phyloP scores from a whole-genome alignment of 2,113 vertebrate species.

The Oreochromis niloticus region DNA sequence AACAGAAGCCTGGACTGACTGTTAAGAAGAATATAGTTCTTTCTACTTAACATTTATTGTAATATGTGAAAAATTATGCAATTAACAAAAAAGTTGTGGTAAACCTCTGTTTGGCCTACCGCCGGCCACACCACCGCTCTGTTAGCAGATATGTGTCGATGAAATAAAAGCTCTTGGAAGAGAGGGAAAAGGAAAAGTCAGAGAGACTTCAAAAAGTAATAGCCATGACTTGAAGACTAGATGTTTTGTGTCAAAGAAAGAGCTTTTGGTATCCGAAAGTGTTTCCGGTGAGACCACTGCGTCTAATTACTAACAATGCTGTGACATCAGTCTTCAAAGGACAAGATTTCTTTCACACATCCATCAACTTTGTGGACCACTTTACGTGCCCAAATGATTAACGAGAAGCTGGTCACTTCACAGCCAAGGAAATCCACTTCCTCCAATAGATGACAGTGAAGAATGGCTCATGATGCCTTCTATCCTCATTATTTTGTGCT shows the following conservation, averaged over 20 bases:
- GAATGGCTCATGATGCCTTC: conserved; percentile 17
- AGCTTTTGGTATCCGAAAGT: conserved; percentile 30
- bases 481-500: conserved; percentile 3
- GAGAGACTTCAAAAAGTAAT: conserved; percentile 21
- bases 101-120: background rate
- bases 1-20: background rate
- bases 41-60: background rate
- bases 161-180: background rate
- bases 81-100: background rate
- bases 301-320: conserved; percentile 57
- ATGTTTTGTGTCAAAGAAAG: conserved; percentile 39
- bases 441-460: conserved; percentile 35
- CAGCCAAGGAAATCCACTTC: conserved; percentile 31
- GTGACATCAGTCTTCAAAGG: conserved; percentile 59
- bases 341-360: conserved; percentile 52
- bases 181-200: background rate
- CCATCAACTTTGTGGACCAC: conserved; percentile 48
- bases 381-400: conserved; percentile 56
- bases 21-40: background rate
- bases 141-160: conserved; percentile 2
- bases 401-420: conserved; percentile 38
- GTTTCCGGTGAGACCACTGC: conserved; percentile 58
- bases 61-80: background rate
- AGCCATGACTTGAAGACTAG: conserved; percentile 32
- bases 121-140: background rate